A percentile compares a stretch with the other conserved stretches of the same genome.
These are phyloP conservation scores for Nyctereutes procyonoides DNA, from an alignment of 2,113 vertebrate genomes.

Conservation along the genomic window DNA sequence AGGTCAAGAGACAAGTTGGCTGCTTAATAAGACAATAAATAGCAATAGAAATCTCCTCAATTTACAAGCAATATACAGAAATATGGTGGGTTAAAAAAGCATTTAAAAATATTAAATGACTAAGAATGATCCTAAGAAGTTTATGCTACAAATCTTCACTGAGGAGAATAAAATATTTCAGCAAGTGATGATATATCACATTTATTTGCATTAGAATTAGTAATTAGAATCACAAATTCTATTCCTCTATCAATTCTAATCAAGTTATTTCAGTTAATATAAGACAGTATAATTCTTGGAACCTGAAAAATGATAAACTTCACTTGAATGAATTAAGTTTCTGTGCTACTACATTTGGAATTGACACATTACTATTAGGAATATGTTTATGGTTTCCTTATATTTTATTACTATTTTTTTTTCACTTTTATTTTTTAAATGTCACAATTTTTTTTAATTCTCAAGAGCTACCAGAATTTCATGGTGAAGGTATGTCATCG, in stretches of 20 bases:
- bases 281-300: not conserved
- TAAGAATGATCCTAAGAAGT: not conserved
- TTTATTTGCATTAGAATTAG: not conserved
- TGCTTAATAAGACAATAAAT: not conserved
- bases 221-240: not conserved
- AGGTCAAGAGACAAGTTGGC: not conserved
- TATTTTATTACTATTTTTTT: slow-evolving; percentile 29
- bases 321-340: not conserved
- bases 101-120: not conserved
- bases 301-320: slow-evolving; percentile 3
- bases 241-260: not conserved
- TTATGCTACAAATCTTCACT: not conserved
- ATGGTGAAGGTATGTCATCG: not conserved
- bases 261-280: not conserved
- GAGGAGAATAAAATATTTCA: not conserved
- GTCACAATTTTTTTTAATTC: not conserved
- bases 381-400: not conserved
- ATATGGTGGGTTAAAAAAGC: not conserved
- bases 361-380: not conserved
- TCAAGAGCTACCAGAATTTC: slow-evolving; percentile 20
- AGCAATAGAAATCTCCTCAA: not conserved
- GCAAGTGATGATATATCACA: not conserved
- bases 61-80: not conserved
- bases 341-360: not conserved
- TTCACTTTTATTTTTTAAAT: slow-evolving; percentile 22